A percentile compares a stretch with the other conserved stretches of the same genome.
phyloP scores from a whole-genome alignment of 1,140 invertebrate genomes.

The Brachionus rubens region DNA sequence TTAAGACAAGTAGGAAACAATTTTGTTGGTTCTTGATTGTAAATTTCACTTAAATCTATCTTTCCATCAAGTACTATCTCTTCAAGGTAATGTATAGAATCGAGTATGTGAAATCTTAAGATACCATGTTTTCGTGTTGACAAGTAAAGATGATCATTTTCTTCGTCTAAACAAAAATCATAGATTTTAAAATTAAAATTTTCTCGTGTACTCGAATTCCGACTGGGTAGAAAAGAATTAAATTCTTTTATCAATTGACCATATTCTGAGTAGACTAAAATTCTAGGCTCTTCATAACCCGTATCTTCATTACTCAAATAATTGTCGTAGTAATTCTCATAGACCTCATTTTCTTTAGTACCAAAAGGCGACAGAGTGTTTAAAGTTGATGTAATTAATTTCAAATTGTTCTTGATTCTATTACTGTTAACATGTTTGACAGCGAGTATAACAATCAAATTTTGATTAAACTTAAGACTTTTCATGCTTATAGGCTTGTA shows the following conservation, averaged over 20 bases:
- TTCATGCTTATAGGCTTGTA: slow-evolving; percentile 31
- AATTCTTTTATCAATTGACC: slow-evolving; percentile 41
- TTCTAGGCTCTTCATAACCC: not conserved
- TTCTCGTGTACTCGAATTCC: not conserved
- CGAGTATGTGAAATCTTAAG: slow-evolving; percentile 3
- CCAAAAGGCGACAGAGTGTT: too few species aligned
- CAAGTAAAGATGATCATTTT: slow-evolving; percentile 17
- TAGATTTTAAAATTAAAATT: slow-evolving; percentile 23
- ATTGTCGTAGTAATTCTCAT: too few species aligned
- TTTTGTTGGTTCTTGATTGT: not conserved
- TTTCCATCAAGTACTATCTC: slow-evolving; percentile 9
- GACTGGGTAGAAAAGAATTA: not conserved
- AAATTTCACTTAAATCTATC: slow-evolving; percentile 24
- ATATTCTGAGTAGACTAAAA: slow-evolving; percentile 29
- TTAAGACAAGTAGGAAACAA: slow-evolving; percentile 41
- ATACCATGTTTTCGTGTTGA: slow-evolving; percentile 19
- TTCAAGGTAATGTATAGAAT: not conserved
- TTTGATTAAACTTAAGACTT: slow-evolving; percentile 39
- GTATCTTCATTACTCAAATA: too few species aligned
- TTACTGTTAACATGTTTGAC: not conserved
- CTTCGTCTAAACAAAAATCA: slow-evolving; percentile 40
- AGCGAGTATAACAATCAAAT: slow-evolving; percentile 36
- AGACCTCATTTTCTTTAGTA: too few species aligned
- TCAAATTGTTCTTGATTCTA: not conserved
- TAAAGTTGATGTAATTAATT: too few species aligned